Evolutionary conservation across 92 coral and sea anemone genomes (phyloP).

Genomic region (Ricordea florida): DNA sequence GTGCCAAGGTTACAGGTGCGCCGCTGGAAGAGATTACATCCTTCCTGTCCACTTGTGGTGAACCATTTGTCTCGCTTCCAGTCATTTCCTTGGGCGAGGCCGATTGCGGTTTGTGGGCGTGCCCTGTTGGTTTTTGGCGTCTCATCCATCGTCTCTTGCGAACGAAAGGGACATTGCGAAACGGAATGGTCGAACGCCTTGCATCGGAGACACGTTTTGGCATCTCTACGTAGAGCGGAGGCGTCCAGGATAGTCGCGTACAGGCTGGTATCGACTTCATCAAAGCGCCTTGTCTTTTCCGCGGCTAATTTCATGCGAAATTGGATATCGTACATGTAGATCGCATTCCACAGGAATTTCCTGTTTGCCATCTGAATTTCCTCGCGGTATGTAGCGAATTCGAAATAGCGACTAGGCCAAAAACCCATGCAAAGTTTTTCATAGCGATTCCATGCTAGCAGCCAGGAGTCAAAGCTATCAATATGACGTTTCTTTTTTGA

Average conservation of each 20-base stretch:
- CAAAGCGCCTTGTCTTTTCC: neutral
- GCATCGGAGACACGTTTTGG: neutral
- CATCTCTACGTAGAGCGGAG: neutral
- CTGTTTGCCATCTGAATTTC: neutral
- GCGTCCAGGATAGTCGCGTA: slow-evolving; percentile 10
- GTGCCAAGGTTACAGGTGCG: neutral
- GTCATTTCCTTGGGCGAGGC: neutral
- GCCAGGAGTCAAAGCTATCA: neutral
- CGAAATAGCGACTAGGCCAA: neutral
- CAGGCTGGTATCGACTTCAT: neutral
- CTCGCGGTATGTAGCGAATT: slow-evolving; percentile 10
- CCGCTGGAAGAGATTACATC: slow-evolving; percentile 7
- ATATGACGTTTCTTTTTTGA: neutral
- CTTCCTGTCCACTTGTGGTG: neutral
- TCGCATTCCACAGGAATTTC: neutral
- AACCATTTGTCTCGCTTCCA: neutral
- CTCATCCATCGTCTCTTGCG: neutral
- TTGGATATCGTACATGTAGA: neutral
- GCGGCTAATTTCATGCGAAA: neutral
- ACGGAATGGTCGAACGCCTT: neutral
- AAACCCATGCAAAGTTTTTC: neutral
- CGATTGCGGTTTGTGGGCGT: too few species aligned
- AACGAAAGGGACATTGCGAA: neutral
- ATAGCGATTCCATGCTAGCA: neutral
- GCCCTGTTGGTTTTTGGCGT: too few species aligned